Conservation (phyloP, 1,140 invertebrate genomes). For the Caenorhabditis inopinata region DNA sequence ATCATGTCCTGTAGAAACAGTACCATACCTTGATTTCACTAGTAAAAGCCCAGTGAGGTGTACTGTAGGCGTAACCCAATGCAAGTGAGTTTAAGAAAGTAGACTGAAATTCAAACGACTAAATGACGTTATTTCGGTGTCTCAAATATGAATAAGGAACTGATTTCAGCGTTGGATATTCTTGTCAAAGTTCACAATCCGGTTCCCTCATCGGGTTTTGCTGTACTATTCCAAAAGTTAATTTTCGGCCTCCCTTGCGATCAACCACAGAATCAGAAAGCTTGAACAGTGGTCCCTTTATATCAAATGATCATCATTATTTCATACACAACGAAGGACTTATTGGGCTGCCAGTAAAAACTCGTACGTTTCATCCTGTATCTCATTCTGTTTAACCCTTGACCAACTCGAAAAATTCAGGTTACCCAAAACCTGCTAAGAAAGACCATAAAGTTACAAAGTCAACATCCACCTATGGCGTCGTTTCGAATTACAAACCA, state of each 20-base stretch:
- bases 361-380: background rate
- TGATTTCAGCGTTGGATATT: background rate
- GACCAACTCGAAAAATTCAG: background rate
- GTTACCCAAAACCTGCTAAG: background rate
- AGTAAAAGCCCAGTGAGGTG: background rate
- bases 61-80: conserved; percentile 19
- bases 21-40: background rate
- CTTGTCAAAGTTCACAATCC: conserved; percentile 25
- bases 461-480: conserved; percentile 17
- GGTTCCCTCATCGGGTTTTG: conserved; percentile 30
- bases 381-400: conserved; percentile 12
- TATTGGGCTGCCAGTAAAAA: background rate
- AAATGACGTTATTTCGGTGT: too few relatives aligned
- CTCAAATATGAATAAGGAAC: background rate
- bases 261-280: background rate
- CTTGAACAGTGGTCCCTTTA: background rate
- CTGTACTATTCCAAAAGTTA: conserved; percentile 15
- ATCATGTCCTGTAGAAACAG: background rate
- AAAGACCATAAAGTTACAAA: background rate
- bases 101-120: too few relatives aligned
- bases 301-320: background rate
- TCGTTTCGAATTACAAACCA: conserved; percentile 18
- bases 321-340: conserved; percentile 14
- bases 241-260: background rate
- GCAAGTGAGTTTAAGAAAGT: background rate